phyloP scores from a whole-genome alignment of 2,113 vertebrate genomes.

The Aramus guarauna region DNA sequence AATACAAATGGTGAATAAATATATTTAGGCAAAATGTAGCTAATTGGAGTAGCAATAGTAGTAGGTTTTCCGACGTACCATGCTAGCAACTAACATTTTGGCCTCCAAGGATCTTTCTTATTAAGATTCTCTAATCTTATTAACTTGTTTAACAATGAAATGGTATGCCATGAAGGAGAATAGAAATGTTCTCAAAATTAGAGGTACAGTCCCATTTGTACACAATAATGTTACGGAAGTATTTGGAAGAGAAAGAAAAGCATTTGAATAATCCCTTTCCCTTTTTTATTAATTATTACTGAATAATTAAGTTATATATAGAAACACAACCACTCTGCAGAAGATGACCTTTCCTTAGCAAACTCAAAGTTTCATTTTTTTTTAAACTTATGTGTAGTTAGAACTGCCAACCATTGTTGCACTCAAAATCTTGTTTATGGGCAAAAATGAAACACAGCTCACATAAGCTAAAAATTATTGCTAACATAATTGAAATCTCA shows the following conservation, averaged over 20 bases:
- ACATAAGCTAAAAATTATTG: neutral
- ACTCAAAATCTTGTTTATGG: neutral
- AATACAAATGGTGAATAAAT: neutral
- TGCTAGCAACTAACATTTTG: neutral
- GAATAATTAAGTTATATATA: neutral
- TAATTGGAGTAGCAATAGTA: neutral
- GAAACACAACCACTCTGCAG: neutral
- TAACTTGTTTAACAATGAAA: neutral
- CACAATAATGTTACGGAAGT: neutral
- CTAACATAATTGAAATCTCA: neutral
- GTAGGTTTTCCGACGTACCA: neutral
- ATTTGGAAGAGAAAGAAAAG: neutral
- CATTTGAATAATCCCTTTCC: neutral
- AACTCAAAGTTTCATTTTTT: neutral
- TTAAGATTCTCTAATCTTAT: neutral
- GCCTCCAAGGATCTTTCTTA: accelerated
- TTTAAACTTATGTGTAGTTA: neutral
- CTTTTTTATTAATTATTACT: neutral
- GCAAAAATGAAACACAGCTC: neutral
- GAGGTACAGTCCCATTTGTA: neutral
- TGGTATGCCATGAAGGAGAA: neutral
- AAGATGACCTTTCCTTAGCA: neutral
- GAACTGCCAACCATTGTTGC: neutral
- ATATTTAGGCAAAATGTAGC: neutral
- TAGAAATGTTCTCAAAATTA: neutral